These are phyloP conservation scores for Lates calcarifer DNA, from an alignment of 2,113 vertebrate genomes.

Conservation along the genomic window DNA sequence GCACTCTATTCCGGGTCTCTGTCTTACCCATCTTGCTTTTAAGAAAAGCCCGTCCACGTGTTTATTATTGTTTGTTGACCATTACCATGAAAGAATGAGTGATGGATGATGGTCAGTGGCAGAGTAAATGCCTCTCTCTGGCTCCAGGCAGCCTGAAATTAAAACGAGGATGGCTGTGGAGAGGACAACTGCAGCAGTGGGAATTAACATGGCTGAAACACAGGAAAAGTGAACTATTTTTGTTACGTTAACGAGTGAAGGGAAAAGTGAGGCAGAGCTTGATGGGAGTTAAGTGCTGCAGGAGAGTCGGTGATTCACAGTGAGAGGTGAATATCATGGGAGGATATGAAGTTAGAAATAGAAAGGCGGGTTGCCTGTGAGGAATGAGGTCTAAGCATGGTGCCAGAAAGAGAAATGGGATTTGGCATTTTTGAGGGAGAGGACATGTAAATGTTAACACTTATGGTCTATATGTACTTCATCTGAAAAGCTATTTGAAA, in stretches of 20 bases:
- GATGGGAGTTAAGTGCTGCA: constrained; percentile 38
- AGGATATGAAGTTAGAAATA: constrained; percentile 10
- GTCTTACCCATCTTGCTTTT: background rate
- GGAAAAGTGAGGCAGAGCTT: constrained; percentile 29
- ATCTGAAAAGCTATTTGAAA: background rate
- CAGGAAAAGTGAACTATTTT: constrained; percentile 20
- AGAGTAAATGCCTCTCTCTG: constrained; percentile 36
- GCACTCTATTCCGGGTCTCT: background rate
- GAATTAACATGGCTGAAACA: background rate
- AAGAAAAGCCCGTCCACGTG: constrained; percentile 24
- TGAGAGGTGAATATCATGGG: constrained; percentile 22
- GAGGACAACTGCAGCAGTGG: constrained; percentile 2
- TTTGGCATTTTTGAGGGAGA: background rate
- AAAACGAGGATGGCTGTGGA: background rate
- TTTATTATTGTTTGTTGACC: constrained; percentile 31
- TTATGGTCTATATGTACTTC: no score
- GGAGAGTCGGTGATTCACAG: constrained; percentile 13
- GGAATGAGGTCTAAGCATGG: background rate
- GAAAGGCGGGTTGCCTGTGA: constrained; percentile 10
- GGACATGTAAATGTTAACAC: background rate
- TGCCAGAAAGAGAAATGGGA: background rate
- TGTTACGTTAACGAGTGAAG: background rate
- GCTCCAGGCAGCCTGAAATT: constrained; percentile 46
- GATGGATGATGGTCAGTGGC: constrained; percentile 31
- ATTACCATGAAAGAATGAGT: constrained; percentile 26